These are phyloP conservation scores for Ormia ochracea DNA, from an alignment of 2,888 invertebrate species.

Conservation along the genomic window DNA sequence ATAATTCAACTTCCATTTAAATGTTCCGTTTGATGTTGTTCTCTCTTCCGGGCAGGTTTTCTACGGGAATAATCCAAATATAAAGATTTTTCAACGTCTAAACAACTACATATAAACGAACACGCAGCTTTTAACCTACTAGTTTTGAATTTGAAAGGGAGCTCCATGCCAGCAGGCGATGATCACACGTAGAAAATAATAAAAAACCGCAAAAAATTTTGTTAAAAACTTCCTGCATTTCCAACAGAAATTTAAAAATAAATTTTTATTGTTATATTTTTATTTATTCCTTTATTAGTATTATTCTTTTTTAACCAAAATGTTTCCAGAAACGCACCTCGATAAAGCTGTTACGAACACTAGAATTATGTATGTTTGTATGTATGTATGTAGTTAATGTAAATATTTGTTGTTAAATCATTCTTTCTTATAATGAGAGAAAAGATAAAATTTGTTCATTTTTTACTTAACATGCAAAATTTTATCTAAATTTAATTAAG, in stretches of 20 bases:
- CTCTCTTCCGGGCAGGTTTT: conserved; percentile 22
- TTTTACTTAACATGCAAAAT: conserved; percentile 13
- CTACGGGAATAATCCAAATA: conserved; percentile 4
- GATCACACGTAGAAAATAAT: conserved; percentile 3
- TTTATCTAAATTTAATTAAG: conserved; percentile 51
- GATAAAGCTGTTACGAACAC: background rate
- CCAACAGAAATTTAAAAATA: background rate
- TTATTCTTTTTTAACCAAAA: background rate
- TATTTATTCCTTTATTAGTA: background rate
- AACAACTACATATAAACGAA: background rate
- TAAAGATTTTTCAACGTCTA: background rate
- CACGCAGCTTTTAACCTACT: conserved; percentile 3
- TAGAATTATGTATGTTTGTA: background rate
- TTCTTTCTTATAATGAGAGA: background rate
- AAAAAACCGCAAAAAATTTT: background rate
- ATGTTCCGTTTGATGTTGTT: conserved; percentile 18
- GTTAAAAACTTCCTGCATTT: conserved; percentile 12
- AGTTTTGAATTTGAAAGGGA: background rate
- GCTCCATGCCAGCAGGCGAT: background rate
- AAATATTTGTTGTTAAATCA: background rate
- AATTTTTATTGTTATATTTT: too few species aligned
- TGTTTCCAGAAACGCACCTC: background rate
- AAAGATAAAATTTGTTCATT: conserved; percentile 31
- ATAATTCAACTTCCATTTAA: conserved; percentile 64
- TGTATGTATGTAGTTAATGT: background rate